These are phyloP conservation scores for Cecropterus lyciades DNA, from an alignment of 1,140 invertebrate species.

Conservation along the genomic window DNA sequence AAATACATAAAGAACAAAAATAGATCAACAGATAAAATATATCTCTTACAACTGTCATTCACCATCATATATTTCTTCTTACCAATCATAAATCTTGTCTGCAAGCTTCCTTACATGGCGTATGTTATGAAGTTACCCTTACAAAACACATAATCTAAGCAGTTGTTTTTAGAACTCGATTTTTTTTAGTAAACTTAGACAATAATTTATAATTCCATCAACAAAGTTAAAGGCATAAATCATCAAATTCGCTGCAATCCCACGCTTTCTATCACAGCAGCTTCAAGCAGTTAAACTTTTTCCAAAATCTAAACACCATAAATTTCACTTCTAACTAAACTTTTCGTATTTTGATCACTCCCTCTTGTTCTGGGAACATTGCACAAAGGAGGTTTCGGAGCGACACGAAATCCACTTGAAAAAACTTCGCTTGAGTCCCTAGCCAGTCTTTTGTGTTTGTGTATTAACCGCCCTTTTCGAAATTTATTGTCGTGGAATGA, in stretches of 20 bases:
- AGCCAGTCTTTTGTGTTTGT: constrained; percentile 69
- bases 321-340: constrained; percentile 32
- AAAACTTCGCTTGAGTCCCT: constrained; percentile 63
- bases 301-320: constrained; percentile 34
- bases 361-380: constrained; percentile 69
- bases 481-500: constrained; percentile 79
- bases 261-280: constrained; percentile 17
- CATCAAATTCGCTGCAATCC: constrained; percentile 12
- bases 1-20: not conserved
- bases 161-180: constrained; percentile 14
- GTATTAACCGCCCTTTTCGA: constrained; percentile 71
- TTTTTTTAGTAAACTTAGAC: not conserved
- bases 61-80: constrained; percentile 18
- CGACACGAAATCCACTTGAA: constrained; percentile 60
- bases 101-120: constrained; percentile 22
- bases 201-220: constrained; percentile 10
- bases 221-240: constrained; percentile 14
- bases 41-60: constrained; percentile 3
- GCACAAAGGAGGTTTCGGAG: constrained; percentile 58
- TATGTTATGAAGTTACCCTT: constrained; percentile 19
- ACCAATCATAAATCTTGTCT: constrained; percentile 23
- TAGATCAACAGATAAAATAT: not conserved
- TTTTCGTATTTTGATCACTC: constrained; percentile 78
- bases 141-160: constrained; percentile 30
- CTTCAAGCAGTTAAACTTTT: constrained; percentile 26